A percentile compares a stretch with the other conserved stretches of the same genome.
These are phyloP conservation scores for Sebastes steindachneri DNA, from an alignment of 2,797 vertebrate genomes.

Conservation along the genomic window DNA sequence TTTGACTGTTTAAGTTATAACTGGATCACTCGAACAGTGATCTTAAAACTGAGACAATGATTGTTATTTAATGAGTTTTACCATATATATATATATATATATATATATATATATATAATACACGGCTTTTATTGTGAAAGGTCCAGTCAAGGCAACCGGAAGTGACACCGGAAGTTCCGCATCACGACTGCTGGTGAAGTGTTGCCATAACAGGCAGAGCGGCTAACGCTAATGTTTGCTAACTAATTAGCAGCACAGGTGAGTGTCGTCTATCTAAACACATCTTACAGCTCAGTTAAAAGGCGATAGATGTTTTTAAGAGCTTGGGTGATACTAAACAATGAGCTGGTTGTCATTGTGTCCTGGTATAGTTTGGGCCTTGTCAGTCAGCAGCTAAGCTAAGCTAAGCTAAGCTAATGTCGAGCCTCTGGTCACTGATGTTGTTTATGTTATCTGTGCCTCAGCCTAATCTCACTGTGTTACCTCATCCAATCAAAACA, in stretches of 20 bases:
- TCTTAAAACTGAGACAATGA: too few relatives aligned
- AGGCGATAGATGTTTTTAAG: background rate
- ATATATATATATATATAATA: too few relatives aligned
- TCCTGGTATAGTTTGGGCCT: slow-evolving; percentile 54
- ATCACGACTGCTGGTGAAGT: slow-evolving; percentile 75
- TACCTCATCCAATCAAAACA: background rate
- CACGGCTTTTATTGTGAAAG: slow-evolving; percentile 72
- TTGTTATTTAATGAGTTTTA: too few relatives aligned
- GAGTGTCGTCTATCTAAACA: slow-evolving; percentile 44
- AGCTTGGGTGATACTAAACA: background rate
- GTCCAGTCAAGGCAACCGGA: background rate
- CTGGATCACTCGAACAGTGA: too few relatives aligned
- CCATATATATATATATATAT: too few relatives aligned
- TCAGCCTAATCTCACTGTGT: background rate
- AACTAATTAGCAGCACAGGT: slow-evolving; percentile 70
- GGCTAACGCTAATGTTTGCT: slow-evolving; percentile 82
- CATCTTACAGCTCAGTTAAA: background rate
- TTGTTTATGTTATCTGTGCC: slow-evolving; percentile 74
- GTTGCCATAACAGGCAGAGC: slow-evolving; percentile 82
- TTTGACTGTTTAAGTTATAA: too few relatives aligned
- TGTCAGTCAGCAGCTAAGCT: slow-evolving; percentile 34
- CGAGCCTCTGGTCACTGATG: slow-evolving; percentile 37
- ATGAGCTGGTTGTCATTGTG: slow-evolving; percentile 46
- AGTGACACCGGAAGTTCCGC: slow-evolving; percentile 75
- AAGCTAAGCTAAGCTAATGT: background rate